Percentiles rank a stretch among this genome's conserved stretches.
phyloP scores from a whole-genome alignment of 2,797 vertebrate genomes.

The Hoplostethus atlanticus region DNA sequence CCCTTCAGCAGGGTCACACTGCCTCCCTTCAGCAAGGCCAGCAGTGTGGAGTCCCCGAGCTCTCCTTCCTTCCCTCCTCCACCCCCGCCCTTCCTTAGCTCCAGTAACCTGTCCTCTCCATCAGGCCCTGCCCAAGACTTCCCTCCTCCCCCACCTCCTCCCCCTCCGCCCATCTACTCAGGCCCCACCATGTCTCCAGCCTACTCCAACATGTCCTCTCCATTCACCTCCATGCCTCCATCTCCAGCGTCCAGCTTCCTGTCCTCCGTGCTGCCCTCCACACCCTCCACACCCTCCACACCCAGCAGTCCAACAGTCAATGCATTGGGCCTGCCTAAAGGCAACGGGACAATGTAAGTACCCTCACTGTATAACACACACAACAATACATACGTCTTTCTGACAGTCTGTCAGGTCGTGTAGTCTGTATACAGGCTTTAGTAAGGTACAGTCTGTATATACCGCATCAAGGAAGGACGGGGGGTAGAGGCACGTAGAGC shows the following conservation, averaged over 20 bases:
- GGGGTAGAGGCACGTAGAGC: constrained; percentile 4
- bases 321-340: constrained; percentile 94
- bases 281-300: constrained; percentile 87
- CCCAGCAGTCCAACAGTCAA: constrained; percentile 86
- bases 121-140: constrained; percentile 79
- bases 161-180: constrained; percentile 78
- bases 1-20: constrained; percentile 84
- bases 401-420: not conserved
- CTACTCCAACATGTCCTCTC: constrained; percentile 86
- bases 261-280: constrained; percentile 91
- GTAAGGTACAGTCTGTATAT: not conserved
- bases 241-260: constrained; percentile 94
- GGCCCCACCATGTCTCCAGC: constrained; percentile 78
- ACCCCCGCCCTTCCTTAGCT: constrained; percentile 87
- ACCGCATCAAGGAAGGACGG: not conserved
- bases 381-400: not conserved
- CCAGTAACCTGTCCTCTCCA: constrained; percentile 88
- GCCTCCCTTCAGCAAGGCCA: constrained; percentile 84
- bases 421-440: not conserved
- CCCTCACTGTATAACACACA: not conserved
- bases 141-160: constrained; percentile 82
- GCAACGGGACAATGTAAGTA: constrained; percentile 94
- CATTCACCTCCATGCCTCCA: constrained; percentile 81
- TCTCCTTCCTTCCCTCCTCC: constrained; percentile 95
- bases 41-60: constrained; percentile 88